These are phyloP conservation scores for Gymnocypris eckloni DNA, from an alignment of 2,797 vertebrate genomes.

Conservation along the genomic window DNA sequence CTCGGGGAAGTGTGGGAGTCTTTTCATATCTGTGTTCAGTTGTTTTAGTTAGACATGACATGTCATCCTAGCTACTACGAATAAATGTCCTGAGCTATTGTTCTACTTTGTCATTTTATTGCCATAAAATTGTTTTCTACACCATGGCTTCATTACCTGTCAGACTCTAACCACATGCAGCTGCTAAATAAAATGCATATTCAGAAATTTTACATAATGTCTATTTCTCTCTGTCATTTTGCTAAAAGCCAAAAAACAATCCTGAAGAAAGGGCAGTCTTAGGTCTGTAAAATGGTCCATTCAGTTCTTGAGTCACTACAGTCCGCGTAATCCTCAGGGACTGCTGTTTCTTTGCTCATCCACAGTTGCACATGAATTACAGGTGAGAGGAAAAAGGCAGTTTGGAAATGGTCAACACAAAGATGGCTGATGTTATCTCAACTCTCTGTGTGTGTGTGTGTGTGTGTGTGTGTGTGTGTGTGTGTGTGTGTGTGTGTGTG, in stretches of 20 bases:
- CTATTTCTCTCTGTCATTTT: background rate
- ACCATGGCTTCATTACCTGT: background rate
- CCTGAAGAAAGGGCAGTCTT: conserved; percentile 31
- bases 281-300: conserved; percentile 55
- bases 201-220: conserved; percentile 4
- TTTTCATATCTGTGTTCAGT: conserved; percentile 47
- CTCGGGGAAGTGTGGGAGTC: conserved; percentile 59
- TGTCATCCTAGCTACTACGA: conserved; percentile 43
- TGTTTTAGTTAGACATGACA: conserved; percentile 59
- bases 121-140: background rate
- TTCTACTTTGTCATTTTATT: conserved; percentile 4
- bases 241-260: background rate
- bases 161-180: background rate
- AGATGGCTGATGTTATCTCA: conserved; percentile 58
- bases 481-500: conserved; percentile 23
- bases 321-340: conserved; percentile 49
- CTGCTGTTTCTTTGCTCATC: conserved; percentile 47
- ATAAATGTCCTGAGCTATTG: conserved; percentile 45
- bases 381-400: conserved; percentile 50
- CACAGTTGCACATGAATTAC: conserved; percentile 54
- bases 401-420: conserved; percentile 53
- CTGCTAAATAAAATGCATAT: conserved; percentile 9
- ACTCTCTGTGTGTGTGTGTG: background rate
- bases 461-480: conserved; percentile 14
- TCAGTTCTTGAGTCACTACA: conserved; percentile 41